phyloP scores from a whole-genome alignment of 2,888 invertebrate species.

The Latheticus oryzae region DNA sequence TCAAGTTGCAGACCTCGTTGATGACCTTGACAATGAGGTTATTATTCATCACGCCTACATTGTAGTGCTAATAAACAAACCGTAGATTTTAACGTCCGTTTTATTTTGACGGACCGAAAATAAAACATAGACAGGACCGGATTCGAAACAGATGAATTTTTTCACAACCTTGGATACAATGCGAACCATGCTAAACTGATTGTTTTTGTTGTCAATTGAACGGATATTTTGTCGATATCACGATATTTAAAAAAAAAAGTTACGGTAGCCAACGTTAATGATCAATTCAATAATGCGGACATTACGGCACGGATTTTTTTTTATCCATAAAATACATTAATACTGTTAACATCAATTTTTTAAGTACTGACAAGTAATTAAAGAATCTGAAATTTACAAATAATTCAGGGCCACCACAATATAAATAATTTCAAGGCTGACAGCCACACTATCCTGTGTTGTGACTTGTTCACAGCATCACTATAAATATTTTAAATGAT shows the following conservation, averaged over 20 bases:
- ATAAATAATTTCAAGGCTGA: conserved; percentile 29
- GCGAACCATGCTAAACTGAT: conserved; percentile 33
- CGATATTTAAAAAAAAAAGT: not conserved
- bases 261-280: not conserved
- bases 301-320: no score
- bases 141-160: conserved; percentile 16
- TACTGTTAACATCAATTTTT: no score
- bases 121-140: conserved; percentile 29
- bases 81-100: conserved; percentile 32
- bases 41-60: conserved; percentile 58
- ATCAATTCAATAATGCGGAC: no score
- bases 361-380: conserved; percentile 10
- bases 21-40: conserved; percentile 61
- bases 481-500: conserved; percentile 2
- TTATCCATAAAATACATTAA: conserved; percentile 2
- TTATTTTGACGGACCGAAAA: conserved; percentile 23
- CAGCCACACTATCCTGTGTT: conserved; percentile 26
- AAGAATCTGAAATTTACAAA: conserved; percentile 27
- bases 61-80: conserved; percentile 33
- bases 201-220: conserved; percentile 26
- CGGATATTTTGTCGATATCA: conserved; percentile 26
- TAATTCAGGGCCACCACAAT: conserved; percentile 18
- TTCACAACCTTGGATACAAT: conserved; percentile 10
- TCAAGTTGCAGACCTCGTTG: conserved; percentile 38
- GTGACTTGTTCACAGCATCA: conserved; percentile 12